phyloP scores from a whole-genome alignment of 2,797 vertebrate species.

The Sebastes variabilis region DNA sequence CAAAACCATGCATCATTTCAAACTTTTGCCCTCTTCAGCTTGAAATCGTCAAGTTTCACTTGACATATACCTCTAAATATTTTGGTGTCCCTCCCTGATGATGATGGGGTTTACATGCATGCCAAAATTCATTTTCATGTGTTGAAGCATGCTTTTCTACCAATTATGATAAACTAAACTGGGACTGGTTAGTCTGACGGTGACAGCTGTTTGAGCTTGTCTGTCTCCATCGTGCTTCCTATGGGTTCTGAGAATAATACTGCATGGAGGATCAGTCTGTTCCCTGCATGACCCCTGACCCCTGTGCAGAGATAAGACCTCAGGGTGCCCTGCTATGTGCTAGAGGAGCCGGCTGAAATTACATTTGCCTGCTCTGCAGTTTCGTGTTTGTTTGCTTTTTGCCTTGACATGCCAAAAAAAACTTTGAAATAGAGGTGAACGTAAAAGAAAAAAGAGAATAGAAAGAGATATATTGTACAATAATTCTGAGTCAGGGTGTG shows the following conservation, averaged over 20 bases:
- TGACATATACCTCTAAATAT: constrained; percentile 6
- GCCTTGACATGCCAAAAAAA: not conserved
- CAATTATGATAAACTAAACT: constrained; percentile 2
- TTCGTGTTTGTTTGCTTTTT: constrained; percentile 51
- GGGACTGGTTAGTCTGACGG: not conserved
- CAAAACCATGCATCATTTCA: constrained; percentile 51
- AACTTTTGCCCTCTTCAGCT: constrained; percentile 52
- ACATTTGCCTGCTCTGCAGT: constrained; percentile 47
- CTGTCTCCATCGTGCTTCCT: constrained; percentile 46
- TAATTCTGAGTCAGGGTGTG: constrained; percentile 16
- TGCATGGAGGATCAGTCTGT: constrained; percentile 59
- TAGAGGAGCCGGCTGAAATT: constrained; percentile 64
- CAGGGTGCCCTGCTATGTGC: constrained; percentile 55
- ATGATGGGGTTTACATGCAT: not conserved
- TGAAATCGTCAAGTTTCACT: constrained; percentile 16
- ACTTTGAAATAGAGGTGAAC: not conserved
- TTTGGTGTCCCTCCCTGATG: not conserved
- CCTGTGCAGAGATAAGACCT: constrained; percentile 63
- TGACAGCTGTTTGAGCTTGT: constrained; percentile 55
- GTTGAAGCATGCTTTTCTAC: not conserved
- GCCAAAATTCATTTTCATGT: not conserved
- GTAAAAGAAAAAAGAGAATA: constrained; percentile 5
- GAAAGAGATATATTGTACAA: not conserved
- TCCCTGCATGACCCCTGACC: constrained; percentile 68
- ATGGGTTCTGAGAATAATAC: constrained; percentile 47